Conservation (phyloP, 2,113 vertebrate genomes). For the Phrynosoma blainvillii region DNA sequence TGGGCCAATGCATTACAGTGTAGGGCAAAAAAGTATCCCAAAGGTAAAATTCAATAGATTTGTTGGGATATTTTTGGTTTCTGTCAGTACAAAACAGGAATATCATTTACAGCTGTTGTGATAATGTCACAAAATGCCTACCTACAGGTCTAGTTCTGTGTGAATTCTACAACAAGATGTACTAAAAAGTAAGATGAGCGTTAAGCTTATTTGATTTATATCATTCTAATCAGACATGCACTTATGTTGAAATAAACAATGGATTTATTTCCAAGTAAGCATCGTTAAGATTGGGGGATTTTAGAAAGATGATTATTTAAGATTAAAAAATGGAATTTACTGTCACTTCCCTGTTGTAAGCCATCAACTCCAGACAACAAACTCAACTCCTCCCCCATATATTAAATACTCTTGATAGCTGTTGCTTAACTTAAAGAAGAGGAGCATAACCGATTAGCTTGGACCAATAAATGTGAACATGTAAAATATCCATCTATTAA, state of each 20-base stretch:
- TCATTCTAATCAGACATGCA: fast-evolving
- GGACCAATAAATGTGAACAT: background rate
- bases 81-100: no score
- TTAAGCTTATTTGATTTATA: no score
- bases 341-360: constrained; percentile 16
- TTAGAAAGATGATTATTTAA: background rate
- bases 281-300: background rate
- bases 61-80: no score
- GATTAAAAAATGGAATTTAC: background rate
- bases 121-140: no score
- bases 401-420: constrained; percentile 36
- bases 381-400: background rate
- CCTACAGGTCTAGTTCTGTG: no score
- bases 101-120: no score
- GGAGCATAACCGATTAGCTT: constrained; percentile 22
- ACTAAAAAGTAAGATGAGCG: no score
- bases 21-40: no score
- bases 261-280: background rate
- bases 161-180: no score
- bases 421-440: constrained; percentile 33
- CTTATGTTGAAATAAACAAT: background rate
- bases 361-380: background rate
- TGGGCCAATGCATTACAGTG: no score
- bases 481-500: constrained; percentile 44
- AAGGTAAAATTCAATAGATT: no score